Evolutionary conservation across 1,140 invertebrate genomes (phyloP), one percentile per base, ranked within the genome.

Genomic region (Euborellia annulipes): DNA sequence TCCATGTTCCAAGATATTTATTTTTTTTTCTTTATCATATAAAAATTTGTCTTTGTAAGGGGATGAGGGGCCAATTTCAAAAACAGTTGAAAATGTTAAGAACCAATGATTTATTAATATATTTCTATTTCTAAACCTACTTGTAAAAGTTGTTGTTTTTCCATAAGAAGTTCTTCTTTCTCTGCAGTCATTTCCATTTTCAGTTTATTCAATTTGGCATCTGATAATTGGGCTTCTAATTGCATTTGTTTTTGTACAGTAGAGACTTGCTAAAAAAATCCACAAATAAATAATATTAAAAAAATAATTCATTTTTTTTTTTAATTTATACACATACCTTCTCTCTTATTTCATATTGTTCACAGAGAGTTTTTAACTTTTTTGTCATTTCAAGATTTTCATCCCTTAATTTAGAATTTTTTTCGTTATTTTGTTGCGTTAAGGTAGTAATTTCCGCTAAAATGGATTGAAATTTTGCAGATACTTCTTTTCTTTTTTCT

Each of bases 381-480:
- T 78, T 74, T 16, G 80, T 81, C 69, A 93, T 80, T 58, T 86
- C 82, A 43, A 78, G 68, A 63, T 93, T 94, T 56, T 92, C 88
- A 57, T 92, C 82, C 14, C 80, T 64, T 27, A 93, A 65, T 60
- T 85, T 85, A 13, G 72, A 70, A 62, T 88, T 92, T 57, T 89
- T 85, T 47, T 91, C 82, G 58, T 84, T 85, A 58, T 88, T 89
- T 58, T 91, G 82, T 51, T 79, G 73, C 66, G 92, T 77, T 23
- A 91, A 67, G 9, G 73, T 66, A 16, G 82, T 85, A 45, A 94
- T 83, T 58, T 92, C 86, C 37, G 73, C 73, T 7, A 93, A 67
- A 0, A 86, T 88, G 38, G 69, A 75, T 66, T 91, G 86, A 65
- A 93, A 92, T 58, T 85, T 87, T 1, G 67, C 66, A 34, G 87